These are phyloP conservation scores for Emys orbicularis DNA, from an alignment of 2,797 vertebrate species.

Conservation along the genomic window DNA sequence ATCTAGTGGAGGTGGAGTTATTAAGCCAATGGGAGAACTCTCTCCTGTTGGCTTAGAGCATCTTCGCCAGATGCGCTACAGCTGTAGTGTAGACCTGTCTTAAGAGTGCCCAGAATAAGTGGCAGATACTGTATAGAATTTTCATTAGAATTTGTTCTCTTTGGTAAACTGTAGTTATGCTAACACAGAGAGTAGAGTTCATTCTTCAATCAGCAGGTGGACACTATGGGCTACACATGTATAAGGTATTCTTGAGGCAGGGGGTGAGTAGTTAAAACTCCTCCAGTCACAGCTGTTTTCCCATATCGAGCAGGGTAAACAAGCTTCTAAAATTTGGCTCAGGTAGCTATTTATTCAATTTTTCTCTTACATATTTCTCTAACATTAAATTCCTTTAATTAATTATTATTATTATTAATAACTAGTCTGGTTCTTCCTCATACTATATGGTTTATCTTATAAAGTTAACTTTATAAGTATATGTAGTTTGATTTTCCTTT, in stretches of 20 bases:
- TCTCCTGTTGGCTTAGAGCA: neutral
- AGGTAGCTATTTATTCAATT: neutral
- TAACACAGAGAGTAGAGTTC: neutral
- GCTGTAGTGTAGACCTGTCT: neutral
- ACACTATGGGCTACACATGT: neutral
- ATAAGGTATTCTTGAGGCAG: neutral
- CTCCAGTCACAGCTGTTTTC: neutral
- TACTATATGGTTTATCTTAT: neutral
- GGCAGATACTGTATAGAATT: neutral
- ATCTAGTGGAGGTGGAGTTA: neutral
- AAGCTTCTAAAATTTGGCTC: neutral
- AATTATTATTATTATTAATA: neutral
- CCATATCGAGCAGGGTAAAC: neutral
- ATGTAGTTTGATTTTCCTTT: neutral
- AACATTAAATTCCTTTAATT: neutral
- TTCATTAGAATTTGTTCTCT: slow-evolving; percentile 3
- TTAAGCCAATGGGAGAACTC: neutral
- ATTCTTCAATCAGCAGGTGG: neutral
- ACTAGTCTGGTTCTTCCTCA: neutral
- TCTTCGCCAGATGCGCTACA: neutral
- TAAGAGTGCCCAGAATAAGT: neutral
- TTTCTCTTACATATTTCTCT: neutral
- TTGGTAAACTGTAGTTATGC: slow-evolving; percentile 1
- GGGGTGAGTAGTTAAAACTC: neutral
- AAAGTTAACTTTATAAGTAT: neutral